Evolutionary conservation across 2,888 invertebrate species (phyloP).

Genomic region (Thecocarcelia acutangulata): DNA sequence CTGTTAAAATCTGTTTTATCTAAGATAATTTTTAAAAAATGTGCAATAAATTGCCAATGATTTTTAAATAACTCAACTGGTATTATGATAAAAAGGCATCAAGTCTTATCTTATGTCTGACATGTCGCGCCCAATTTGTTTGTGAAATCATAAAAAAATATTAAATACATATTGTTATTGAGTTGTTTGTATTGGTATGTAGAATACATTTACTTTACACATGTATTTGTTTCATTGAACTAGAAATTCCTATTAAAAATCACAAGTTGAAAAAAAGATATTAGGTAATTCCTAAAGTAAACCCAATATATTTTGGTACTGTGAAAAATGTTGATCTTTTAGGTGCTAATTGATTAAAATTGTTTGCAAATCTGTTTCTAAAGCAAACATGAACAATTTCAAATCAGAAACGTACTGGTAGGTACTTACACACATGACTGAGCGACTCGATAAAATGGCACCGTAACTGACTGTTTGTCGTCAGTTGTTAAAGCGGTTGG

Average conservation of each 20-base stretch:
- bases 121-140: too few species aligned
- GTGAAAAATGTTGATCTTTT: conserved; percentile 22
- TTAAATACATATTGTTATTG: too few species aligned
- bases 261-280: not conserved
- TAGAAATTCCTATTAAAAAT: conserved; percentile 1
- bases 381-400: conserved; percentile 17
- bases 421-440: too few species aligned
- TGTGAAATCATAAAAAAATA: too few species aligned
- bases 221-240: not conserved
- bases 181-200: not conserved
- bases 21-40: too few species aligned
- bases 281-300: conserved; percentile 46
- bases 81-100: too few species aligned
- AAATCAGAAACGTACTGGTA: not conserved
- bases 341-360: conserved; percentile 59
- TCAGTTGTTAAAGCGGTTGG: not conserved
- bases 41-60: too few species aligned
- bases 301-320: not conserved
- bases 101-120: too few species aligned
- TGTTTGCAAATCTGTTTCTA: conserved; percentile 39
- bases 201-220: not conserved
- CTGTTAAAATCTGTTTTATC: too few species aligned
- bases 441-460: not conserved
- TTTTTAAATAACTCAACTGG: too few species aligned
- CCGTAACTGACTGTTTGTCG: too few species aligned